Conservation (phyloP, 2,797 vertebrate genomes). For the Pangasius mekongensis region DNA sequence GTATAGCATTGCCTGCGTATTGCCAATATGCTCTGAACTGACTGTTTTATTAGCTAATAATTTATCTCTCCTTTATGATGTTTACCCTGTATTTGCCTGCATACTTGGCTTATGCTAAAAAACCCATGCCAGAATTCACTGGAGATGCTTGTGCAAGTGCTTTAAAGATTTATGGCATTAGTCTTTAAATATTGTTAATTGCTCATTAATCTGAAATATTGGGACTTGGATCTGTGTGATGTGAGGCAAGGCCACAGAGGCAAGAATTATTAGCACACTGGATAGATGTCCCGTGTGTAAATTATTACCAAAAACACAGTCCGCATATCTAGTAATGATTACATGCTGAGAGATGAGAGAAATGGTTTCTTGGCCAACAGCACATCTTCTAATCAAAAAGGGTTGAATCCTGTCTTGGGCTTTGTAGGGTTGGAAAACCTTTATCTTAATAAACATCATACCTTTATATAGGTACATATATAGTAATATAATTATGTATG, state of each 20-base stretch:
- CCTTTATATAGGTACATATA: not conserved
- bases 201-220: slow-evolving; percentile 60
- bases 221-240: slow-evolving; percentile 47
- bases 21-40: not conserved
- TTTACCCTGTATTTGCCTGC: slow-evolving; percentile 44
- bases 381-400: slow-evolving; percentile 6
- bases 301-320: slow-evolving; percentile 46
- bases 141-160: slow-evolving; percentile 16
- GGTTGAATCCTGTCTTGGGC: not conserved
- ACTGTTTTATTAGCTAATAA: slow-evolving; percentile 56
- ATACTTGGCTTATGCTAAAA: slow-evolving; percentile 34
- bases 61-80: slow-evolving; percentile 54
- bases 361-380: slow-evolving; percentile 38
- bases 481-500: not conserved
- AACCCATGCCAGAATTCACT: slow-evolving; percentile 40
- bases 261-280: slow-evolving; percentile 49
- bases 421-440: not conserved
- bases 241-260: slow-evolving; percentile 50
- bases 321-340: slow-evolving; percentile 47
- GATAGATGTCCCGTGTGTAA: slow-evolving; percentile 33
- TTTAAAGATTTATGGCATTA: slow-evolving; percentile 54
- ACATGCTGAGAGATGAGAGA: slow-evolving; percentile 17
- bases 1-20: slow-evolving; percentile 45
- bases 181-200: slow-evolving; percentile 58
- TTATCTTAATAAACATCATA: not conserved